Conservation (phyloP, 2,113 vertebrate genomes). For the Eulacestoma nigropectus region DNA sequence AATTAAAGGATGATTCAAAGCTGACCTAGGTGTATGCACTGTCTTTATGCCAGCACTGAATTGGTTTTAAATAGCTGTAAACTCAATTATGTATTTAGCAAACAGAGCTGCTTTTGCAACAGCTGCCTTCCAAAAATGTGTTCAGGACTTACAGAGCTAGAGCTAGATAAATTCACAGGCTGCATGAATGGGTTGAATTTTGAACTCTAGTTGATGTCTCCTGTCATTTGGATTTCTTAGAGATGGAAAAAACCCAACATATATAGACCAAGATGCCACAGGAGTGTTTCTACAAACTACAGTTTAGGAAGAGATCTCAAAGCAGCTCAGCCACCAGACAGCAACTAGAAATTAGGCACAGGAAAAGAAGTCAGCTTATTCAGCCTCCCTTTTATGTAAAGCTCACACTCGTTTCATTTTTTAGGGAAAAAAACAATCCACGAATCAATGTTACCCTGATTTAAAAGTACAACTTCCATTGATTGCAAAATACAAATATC, state of each 20-base stretch:
- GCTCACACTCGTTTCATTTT: neutral
- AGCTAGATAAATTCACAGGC: neutral
- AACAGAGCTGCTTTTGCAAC: neutral
- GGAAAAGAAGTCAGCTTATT: neutral
- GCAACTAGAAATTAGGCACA: neutral
- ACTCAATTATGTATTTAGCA: neutral
- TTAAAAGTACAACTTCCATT: slow-evolving; percentile 20
- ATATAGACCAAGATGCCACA: neutral
- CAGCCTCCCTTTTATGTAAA: neutral
- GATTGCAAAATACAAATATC: slow-evolving; percentile 17
- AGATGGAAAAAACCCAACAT: neutral
- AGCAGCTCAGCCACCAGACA: neutral
- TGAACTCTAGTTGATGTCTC: neutral
- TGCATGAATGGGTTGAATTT: neutral
- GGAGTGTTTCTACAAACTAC: neutral
- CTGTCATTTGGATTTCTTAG: neutral
- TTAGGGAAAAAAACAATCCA: neutral
- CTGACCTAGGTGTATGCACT: neutral
- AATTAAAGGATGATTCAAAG: neutral
- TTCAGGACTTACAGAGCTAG: neutral
- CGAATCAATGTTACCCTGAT: neutral
- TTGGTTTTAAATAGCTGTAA: neutral
- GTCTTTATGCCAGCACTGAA: neutral
- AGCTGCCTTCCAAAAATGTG: neutral
- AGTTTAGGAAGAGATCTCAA: neutral